Evolutionary conservation across 2,797 vertebrate genomes (phyloP).

Genomic region (Acridotheres tristis): DNA sequence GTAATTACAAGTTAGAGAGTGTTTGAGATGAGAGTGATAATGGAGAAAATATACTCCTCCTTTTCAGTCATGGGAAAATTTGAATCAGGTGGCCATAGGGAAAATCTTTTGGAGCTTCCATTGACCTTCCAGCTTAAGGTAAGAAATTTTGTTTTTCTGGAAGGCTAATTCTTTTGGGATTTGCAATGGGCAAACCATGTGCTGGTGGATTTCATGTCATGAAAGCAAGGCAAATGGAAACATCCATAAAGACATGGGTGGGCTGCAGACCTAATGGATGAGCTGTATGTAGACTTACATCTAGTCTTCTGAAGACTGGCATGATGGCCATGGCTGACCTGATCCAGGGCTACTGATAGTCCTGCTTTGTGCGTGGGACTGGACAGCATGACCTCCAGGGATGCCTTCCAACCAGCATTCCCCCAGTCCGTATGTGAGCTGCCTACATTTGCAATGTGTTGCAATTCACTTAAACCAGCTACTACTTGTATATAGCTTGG

Average conservation of each 20-base stretch:
- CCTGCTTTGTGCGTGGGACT: neutral
- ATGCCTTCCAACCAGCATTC: neutral
- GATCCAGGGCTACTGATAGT: neutral
- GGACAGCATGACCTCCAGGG: neutral
- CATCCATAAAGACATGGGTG: neutral
- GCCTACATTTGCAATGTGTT: neutral
- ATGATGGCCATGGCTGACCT: accelerated
- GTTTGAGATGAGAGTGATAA: neutral
- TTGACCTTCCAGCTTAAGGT: neutral
- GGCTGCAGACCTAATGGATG: neutral
- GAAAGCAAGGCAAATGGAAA: neutral
- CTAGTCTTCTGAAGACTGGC: neutral
- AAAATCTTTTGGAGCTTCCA: neutral
- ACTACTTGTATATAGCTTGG: neutral
- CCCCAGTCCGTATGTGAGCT: neutral
- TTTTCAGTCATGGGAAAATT: neutral
- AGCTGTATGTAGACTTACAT: neutral
- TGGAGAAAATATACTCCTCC: neutral
- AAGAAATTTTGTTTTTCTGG: neutral
- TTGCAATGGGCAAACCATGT: neutral
- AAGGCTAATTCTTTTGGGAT: neutral
- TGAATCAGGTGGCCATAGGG: neutral
- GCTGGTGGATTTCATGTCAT: neutral
- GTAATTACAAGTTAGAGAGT: neutral
- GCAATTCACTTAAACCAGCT: neutral